Percentiles rank a stretch among this genome's conserved stretches.
phyloP scores from a whole-genome alignment of 2,113 vertebrate genomes.

The Heterotis niloticus region DNA sequence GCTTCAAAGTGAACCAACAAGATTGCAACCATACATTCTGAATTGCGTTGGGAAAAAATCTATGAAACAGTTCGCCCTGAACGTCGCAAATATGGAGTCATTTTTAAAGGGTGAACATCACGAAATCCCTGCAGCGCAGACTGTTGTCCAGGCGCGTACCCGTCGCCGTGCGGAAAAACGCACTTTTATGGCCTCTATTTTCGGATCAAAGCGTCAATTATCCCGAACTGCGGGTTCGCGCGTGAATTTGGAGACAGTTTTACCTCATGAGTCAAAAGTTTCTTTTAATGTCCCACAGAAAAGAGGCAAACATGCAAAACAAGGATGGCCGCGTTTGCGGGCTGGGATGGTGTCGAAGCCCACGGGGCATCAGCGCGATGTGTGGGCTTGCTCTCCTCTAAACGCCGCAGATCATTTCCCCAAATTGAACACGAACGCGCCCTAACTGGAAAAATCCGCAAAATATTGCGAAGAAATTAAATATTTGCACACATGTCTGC shows the following conservation, averaged over 20 bases:
- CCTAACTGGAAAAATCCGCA: conserved; percentile 65
- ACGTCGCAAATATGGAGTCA: not conserved
- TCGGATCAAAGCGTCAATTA: conserved; percentile 8
- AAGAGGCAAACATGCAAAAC: conserved; percentile 50
- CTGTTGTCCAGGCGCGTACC: not conserved
- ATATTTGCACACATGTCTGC: conserved; percentile 1
- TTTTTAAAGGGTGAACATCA: not conserved
- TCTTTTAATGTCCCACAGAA: not conserved
- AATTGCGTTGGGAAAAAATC: not conserved
- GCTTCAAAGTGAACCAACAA: not conserved
- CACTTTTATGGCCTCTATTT: conserved; percentile 21
- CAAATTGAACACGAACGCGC: conserved; percentile 67
- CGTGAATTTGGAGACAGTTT: conserved; percentile 3
- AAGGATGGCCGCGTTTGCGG: conserved; percentile 68
- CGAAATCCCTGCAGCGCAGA: conserved; percentile 4
- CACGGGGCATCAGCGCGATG: conserved; percentile 49
- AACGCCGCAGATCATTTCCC: conserved; percentile 64
- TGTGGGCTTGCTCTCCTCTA: conserved; percentile 60
- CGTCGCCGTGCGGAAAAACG: not conserved
- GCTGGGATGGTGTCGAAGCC: conserved; percentile 63
- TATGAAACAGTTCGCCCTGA: not conserved
- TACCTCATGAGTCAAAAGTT: conserved; percentile 4
- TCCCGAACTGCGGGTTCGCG: conserved; percentile 6
- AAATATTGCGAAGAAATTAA: conserved; percentile 24
- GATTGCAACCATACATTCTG: too few relatives aligned